Base-by-base conservation (phyloP, 1,140 invertebrate genomes). In the Matsumurasca onukii region DNA sequence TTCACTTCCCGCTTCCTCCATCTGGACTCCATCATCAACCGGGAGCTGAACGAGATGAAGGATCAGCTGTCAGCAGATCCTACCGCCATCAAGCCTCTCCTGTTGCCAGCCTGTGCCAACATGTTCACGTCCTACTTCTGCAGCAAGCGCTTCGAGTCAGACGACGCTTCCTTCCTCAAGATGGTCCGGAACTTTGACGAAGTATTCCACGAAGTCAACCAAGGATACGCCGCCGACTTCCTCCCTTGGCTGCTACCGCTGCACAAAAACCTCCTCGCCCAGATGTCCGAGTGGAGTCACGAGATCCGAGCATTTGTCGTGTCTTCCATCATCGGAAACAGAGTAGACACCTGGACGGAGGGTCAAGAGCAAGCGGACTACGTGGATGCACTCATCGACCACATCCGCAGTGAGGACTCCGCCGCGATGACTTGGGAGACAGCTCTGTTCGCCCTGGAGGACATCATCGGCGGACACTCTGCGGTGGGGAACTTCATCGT, bases 131-230 rank as follows among this genome's bases (percentile, higher is more conserved):
- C 85, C 17, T 95, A 94, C 77, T 92, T 95, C 82, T 94, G 91
- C 80, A 89, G 88, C 57, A 83, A 83, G 0, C 81, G 88, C 1
- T 94, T 93, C 73, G 83, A 86, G 2, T 82, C 85, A 25, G 81
- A 86, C 3, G 86, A 95, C 72, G 13, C 70, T 0, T 83, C 84
- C 1, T 95, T 93, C 78, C 75, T 78, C 12, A 81, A 85, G 65
- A 84, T 92, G 68, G 85, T 93, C 0, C 74, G 82, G 24, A 86
- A 86, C 71, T 96, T 94, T 74, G 93, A 95, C 74, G 85, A 88
- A 64, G 90, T 97, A 1, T 97, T 97, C 80, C 92, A 88, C 84
- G 93, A 95, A 76, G 91, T 96, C 55, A 95, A 95, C 76, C 89
- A 93, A 76, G 93, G 93, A 0, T 94, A 93, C 76, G 86, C 91